Evolutionary conservation across 1,140 invertebrate genomes (phyloP).

Genomic region (Diachasma alloeum): DNA sequence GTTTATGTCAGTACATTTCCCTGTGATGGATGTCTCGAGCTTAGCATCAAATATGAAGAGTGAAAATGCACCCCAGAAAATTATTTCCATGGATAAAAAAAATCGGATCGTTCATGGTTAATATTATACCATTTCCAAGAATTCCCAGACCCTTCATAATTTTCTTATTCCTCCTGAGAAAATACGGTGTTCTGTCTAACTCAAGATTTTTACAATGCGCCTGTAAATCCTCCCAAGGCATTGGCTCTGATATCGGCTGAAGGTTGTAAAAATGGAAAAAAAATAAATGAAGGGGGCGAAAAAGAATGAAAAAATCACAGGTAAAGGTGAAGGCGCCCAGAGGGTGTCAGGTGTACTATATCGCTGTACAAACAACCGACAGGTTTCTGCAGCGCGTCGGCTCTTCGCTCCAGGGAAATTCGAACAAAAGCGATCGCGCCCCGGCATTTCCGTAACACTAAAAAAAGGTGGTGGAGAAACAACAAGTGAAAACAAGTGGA

Average conservation of each 20-base stretch:
- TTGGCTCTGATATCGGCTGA: neutral
- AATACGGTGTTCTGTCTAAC: neutral
- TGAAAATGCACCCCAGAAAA: too few relatives aligned
- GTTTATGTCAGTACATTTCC: too few relatives aligned
- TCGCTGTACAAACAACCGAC: conserved; percentile 32
- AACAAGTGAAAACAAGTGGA: neutral
- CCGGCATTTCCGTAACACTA: neutral
- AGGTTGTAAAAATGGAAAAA: neutral
- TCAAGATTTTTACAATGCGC: neutral
- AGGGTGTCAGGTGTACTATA: conserved; percentile 14
- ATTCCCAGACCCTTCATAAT: neutral
- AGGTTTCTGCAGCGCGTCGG: conserved; percentile 16
- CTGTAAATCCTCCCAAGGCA: neutral
- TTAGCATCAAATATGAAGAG: too few relatives aligned
- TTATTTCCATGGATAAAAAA: neutral
- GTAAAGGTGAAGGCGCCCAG: neutral
- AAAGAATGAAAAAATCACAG: neutral
- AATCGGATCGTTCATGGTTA: neutral
- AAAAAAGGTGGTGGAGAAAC: neutral
- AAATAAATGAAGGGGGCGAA: too few relatives aligned
- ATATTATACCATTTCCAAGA: neutral
- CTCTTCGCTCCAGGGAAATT: conserved; percentile 26
- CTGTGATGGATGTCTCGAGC: too few relatives aligned
- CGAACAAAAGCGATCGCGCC: conserved; percentile 32
- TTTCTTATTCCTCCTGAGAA: neutral